These are phyloP conservation scores for Artemia sinica DNA, from an alignment of 2,888 invertebrate genomes.

Conservation along the genomic window DNA sequence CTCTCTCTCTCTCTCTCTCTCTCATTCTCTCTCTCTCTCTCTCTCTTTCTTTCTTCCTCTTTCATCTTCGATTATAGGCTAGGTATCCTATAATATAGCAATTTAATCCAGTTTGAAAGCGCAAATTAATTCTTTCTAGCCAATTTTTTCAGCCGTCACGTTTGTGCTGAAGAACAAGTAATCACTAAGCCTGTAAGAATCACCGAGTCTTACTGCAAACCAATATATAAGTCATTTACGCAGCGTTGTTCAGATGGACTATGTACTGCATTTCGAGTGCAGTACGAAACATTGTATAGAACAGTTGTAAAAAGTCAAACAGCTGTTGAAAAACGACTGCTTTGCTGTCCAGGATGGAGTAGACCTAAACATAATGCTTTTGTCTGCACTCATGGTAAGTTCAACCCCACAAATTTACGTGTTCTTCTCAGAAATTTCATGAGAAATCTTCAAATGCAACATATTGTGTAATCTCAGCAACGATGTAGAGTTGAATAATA, in stretches of 20 bases:
- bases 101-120: too few species aligned
- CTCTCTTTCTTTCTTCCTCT: too few species aligned
- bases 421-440: too few species aligned
- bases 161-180: conserved; percentile 38
- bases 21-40: too few species aligned
- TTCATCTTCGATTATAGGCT: too few species aligned
- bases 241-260: conserved; percentile 37
- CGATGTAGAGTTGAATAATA: too few species aligned
- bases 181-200: conserved; percentile 37
- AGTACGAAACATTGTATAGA: conserved; percentile 39
- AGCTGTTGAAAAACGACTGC: conserved; percentile 36
- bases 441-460: too few species aligned
- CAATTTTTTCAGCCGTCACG: conserved; percentile 36
- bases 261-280: conserved; percentile 38
- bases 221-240: conserved; percentile 38
- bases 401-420: background rate
- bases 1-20: too few species aligned
- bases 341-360: conserved; percentile 46
- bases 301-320: conserved; percentile 35
- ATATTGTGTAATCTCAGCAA: too few species aligned
- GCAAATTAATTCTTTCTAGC: background rate
- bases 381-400: conserved; percentile 45
- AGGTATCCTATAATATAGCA: too few species aligned
- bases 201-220: conserved; percentile 38
- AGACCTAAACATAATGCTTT: conserved; percentile 38